These are phyloP conservation scores for Cyrtodaria siliqua DNA, from an alignment of 2,888 invertebrate genomes.

Conservation along the genomic window DNA sequence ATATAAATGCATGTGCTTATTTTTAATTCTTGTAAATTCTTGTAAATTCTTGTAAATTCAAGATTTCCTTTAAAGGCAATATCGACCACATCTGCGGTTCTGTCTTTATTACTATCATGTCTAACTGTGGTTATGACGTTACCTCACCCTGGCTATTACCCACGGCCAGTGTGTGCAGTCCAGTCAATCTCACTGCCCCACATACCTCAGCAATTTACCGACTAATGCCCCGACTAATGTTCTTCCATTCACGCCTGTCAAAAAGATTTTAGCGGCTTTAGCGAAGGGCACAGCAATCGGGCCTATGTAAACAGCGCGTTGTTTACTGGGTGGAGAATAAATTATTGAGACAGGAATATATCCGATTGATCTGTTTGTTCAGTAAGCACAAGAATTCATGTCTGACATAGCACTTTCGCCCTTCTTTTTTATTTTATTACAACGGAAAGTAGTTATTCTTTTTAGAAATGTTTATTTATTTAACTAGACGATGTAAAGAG, in stretches of 20 bases:
- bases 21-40: too few relatives aligned
- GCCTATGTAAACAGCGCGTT: constrained; percentile 45
- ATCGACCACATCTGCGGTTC: too few relatives aligned
- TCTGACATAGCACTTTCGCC: constrained; percentile 23
- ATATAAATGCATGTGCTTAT: too few relatives aligned
- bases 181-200: not conserved
- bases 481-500: too few relatives aligned
- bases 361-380: constrained; percentile 46
- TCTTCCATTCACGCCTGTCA: constrained; percentile 4
- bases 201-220: not conserved
- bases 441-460: too few relatives aligned
- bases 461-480: too few relatives aligned
- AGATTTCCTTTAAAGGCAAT: too few relatives aligned
- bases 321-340: constrained; percentile 44
- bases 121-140: too few relatives aligned
- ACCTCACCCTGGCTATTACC: too few relatives aligned
- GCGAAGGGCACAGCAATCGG: constrained; percentile 20
- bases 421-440: not conserved
- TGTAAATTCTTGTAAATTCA: too few relatives aligned
- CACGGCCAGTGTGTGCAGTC: too few relatives aligned
- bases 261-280: constrained; percentile 11
- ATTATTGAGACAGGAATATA: constrained; percentile 42
- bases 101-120: too few relatives aligned
- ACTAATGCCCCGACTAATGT: not conserved
- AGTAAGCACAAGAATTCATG: constrained; percentile 26